These are phyloP conservation scores for Drosophila aldrichi DNA, from an alignment of 2,888 invertebrate genomes.

Conservation along the genomic window DNA sequence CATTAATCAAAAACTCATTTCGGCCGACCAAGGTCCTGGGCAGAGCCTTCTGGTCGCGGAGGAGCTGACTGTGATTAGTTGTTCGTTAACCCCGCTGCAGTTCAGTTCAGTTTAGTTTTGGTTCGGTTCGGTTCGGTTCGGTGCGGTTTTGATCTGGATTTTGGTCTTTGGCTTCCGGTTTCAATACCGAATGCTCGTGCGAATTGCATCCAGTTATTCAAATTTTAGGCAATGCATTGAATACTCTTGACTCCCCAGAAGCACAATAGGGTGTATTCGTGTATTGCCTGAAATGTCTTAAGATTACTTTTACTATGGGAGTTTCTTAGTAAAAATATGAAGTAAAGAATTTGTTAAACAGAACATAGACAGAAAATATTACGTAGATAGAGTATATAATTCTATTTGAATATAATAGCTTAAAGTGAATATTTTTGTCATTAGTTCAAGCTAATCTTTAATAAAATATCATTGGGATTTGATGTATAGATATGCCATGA, in stretches of 20 bases:
- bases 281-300: too few relatives aligned
- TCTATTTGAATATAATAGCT: background rate
- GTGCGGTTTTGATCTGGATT: constrained; percentile 4
- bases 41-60: constrained; percentile 22
- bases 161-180: constrained; percentile 8
- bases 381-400: background rate
- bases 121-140: constrained; percentile 4
- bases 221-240: constrained; percentile 38
- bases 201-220: constrained; percentile 71
- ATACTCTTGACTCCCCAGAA: background rate
- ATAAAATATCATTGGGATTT: background rate
- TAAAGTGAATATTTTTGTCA: background rate
- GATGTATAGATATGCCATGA: too few relatives aligned
- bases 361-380: too few relatives aligned
- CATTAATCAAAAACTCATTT: constrained; percentile 82
- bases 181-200: constrained; percentile 30
- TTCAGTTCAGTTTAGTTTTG: constrained; percentile 36
- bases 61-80: constrained; percentile 72
- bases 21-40: constrained; percentile 22
- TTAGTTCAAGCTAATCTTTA: background rate
- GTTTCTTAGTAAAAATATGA: too few relatives aligned
- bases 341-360: too few relatives aligned
- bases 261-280: background rate
- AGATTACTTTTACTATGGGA: too few relatives aligned
- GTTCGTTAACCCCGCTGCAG: constrained; percentile 69